phyloP scores from a whole-genome alignment of 53 echinoderm and acorn worm genomes.

The Paracentrotus lividus region DNA sequence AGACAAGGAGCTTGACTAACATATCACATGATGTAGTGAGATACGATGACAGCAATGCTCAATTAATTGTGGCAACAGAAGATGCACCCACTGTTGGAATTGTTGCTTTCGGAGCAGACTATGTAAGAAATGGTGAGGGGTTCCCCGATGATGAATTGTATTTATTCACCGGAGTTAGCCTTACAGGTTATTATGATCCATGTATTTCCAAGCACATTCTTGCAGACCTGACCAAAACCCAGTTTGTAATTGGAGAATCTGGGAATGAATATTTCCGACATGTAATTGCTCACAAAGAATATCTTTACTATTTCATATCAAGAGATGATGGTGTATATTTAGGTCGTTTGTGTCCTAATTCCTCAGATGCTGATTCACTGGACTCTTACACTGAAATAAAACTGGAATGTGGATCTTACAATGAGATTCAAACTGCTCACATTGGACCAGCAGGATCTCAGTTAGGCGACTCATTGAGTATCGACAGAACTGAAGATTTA shows the following conservation, averaged over 20 bases:
- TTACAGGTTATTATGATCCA: neutral
- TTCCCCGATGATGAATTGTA: neutral
- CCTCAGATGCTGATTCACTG: neutral
- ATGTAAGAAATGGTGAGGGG: neutral
- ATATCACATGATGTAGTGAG: neutral
- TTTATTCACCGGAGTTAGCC: neutral
- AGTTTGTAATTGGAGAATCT: neutral
- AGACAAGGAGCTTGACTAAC: neutral
- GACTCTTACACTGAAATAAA: neutral
- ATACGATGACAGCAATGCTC: neutral
- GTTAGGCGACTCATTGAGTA: too few species aligned
- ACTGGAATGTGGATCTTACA: too few species aligned
- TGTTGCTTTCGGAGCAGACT: neutral
- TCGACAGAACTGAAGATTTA: too few species aligned
- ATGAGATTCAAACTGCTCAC: too few species aligned
- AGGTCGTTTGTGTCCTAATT: neutral
- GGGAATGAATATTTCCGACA: neutral
- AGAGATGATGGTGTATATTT: neutral
- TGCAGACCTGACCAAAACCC: neutral
- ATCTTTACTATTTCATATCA: neutral
- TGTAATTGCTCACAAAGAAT: neutral
- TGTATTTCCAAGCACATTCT: neutral
- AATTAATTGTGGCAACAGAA: neutral
- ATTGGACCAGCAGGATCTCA: too few species aligned
- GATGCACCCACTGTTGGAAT: neutral